Percentiles rank a stretch among this genome's conserved stretches.
These are phyloP conservation scores for Lordiphosa fenestrarum DNA, from an alignment of 2,888 invertebrate species.

Conservation along the genomic window DNA sequence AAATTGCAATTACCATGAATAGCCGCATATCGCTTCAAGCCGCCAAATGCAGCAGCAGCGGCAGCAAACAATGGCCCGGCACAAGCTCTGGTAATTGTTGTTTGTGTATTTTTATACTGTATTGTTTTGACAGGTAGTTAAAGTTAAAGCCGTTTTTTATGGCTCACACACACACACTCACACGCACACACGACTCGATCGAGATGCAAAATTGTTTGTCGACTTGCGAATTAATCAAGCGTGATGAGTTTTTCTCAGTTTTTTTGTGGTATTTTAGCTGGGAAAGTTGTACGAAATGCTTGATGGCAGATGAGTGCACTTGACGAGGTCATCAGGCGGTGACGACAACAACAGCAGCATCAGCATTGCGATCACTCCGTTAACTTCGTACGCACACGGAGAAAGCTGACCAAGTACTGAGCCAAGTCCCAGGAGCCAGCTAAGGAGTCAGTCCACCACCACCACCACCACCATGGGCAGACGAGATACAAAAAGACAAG, in stretches of 20 bases:
- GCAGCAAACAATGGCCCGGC: slow-evolving; percentile 67
- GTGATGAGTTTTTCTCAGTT: slow-evolving; percentile 27
- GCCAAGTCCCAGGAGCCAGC: slow-evolving; percentile 47
- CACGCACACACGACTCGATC: slow-evolving; percentile 15
- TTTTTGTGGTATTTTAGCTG: slow-evolving; percentile 19
- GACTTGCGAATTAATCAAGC: slow-evolving; percentile 63
- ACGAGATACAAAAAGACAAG: slow-evolving; percentile 34
- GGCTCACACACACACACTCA: slow-evolving; percentile 9
- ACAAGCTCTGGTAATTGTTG: slow-evolving; percentile 22
- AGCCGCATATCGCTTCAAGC: slow-evolving; percentile 84
- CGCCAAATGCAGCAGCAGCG: slow-evolving; percentile 65
- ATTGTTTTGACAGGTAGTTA: slow-evolving; percentile 59
- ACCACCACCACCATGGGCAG: slow-evolving; percentile 17
- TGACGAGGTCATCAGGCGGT: slow-evolving; percentile 10
- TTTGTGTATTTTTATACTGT: slow-evolving; percentile 14
- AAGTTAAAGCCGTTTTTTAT: slow-evolving; percentile 53
- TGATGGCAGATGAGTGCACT: slow-evolving; percentile 24
- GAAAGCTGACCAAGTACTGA: slow-evolving; percentile 77
- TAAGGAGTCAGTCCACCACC: slow-evolving; percentile 40
- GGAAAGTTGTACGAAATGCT: slow-evolving; percentile 22
- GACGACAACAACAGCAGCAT: background rate
- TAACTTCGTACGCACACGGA: slow-evolving; percentile 68
- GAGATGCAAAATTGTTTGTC: slow-evolving; percentile 49
- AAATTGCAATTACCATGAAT: slow-evolving; percentile 90
- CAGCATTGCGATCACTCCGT: slow-evolving; percentile 47